phyloP scores from a whole-genome alignment of 2,797 vertebrate genomes.

The Apogon hyalosoma region DNA sequence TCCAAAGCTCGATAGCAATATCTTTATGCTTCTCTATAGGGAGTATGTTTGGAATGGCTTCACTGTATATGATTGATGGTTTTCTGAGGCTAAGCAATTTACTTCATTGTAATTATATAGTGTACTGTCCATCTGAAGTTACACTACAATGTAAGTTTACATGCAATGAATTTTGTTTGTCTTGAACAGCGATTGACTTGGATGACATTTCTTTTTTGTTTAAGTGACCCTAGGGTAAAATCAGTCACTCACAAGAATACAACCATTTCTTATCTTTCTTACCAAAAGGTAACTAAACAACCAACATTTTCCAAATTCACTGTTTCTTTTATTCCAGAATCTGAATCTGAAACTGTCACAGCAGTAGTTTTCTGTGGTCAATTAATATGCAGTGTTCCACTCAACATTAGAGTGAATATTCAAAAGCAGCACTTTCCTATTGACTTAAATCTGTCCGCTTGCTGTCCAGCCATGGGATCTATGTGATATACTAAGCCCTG shows the following conservation, averaged over 20 bases:
- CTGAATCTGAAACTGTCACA: conserved; percentile 34
- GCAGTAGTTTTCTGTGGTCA: conserved; percentile 19
- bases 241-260: conserved; percentile 46
- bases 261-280: conserved; percentile 22
- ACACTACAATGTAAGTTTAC: conserved; percentile 65
- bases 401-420: conserved; percentile 74
- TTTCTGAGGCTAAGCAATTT: conserved; percentile 77
- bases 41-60: conserved; percentile 75
- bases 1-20: conserved; percentile 84
- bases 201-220: conserved; percentile 51
- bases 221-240: conserved; percentile 51
- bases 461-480: conserved; percentile 65
- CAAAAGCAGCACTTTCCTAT: conserved; percentile 72
- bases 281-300: conserved; percentile 6
- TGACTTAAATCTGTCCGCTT: conserved; percentile 73
- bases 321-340: conserved; percentile 18
- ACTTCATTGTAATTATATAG: conserved; percentile 77
- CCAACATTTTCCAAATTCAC: not conserved
- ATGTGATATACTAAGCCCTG: conserved; percentile 75
- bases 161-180: conserved; percentile 48
- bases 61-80: conserved; percentile 79
- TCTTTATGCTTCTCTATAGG: conserved; percentile 81
- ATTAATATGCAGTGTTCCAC: conserved; percentile 66
- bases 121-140: conserved; percentile 70
- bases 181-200: conserved; percentile 40